These are phyloP conservation scores for Biston betularia DNA, from an alignment of 2,888 invertebrate genomes.

Conservation along the genomic window DNA sequence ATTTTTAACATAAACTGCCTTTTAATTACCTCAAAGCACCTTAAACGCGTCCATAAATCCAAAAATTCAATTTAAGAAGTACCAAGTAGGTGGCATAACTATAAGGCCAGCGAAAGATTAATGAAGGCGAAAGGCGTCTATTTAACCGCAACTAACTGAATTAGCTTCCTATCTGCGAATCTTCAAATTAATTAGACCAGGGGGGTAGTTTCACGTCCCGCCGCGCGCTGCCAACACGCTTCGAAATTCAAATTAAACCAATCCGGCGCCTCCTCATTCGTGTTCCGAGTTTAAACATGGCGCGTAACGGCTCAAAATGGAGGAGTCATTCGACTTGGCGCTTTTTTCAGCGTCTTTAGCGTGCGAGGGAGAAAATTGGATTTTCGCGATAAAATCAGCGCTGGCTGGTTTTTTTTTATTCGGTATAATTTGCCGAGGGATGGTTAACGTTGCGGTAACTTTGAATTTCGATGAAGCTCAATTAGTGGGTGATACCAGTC, in stretches of 20 bases:
- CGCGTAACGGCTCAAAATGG: conserved; percentile 82
- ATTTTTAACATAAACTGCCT: conserved; percentile 37
- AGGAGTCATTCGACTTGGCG: conserved; percentile 85
- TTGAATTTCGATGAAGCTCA: conserved; percentile 76
- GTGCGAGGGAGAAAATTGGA: conserved; percentile 86
- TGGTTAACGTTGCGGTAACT: conserved; percentile 68
- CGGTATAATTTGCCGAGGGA: conserved; percentile 78
- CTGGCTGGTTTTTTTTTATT: conserved; percentile 75
- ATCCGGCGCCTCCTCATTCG: conserved; percentile 86
- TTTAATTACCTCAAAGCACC: conserved; percentile 38
- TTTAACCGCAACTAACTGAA: conserved; percentile 82
- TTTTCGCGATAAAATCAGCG: conserved; percentile 86
- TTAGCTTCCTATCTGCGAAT: conserved; percentile 83
- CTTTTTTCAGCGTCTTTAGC: conserved; percentile 85
- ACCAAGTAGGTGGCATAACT: conserved; percentile 70
- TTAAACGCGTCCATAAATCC: conserved; percentile 39
- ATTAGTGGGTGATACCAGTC: conserved; percentile 68
- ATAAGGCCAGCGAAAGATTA: conserved; percentile 71
- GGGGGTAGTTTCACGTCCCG: conserved; percentile 60
- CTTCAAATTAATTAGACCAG: conserved; percentile 83
- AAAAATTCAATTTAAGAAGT: conserved; percentile 45
- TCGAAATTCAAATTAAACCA: conserved; percentile 86
- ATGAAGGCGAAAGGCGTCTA: conserved; percentile 73
- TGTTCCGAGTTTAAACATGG: conserved; percentile 83
- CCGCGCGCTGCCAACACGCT: conserved; percentile 64